phyloP scores from a whole-genome alignment of 2,113 vertebrate genomes.

The Stercorarius parasiticus region DNA sequence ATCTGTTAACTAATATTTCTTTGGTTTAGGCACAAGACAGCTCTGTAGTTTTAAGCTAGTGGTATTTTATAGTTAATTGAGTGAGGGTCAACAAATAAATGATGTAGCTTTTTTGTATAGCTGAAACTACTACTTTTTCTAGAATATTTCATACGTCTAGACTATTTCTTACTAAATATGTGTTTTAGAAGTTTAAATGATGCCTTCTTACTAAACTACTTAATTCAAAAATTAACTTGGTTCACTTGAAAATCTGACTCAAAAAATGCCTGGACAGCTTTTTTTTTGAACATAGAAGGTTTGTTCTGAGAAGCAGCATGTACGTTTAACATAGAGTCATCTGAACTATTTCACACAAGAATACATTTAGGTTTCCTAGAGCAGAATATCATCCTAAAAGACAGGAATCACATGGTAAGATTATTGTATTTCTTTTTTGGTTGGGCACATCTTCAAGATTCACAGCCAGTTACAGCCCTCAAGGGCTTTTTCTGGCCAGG shows the following conservation, averaged over 20 bases:
- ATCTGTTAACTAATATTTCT: neutral
- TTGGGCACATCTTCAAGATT: neutral
- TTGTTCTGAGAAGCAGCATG: neutral
- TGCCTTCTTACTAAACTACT: neutral
- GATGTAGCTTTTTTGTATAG: neutral
- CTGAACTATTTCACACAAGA: neutral
- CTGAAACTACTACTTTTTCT: neutral
- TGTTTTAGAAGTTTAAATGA: neutral
- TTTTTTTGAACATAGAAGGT: neutral
- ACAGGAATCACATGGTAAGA: neutral
- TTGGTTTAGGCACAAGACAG: neutral
- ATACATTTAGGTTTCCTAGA: neutral
- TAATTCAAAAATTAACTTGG: neutral
- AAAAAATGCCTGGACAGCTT: neutral
- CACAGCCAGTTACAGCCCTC: constrained; percentile 1
- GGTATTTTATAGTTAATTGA: neutral
- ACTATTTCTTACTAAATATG: neutral
- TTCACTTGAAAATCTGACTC: neutral
- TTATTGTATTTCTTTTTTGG: neutral
- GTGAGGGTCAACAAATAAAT: neutral
- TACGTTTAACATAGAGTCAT: neutral
- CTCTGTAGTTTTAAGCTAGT: neutral
- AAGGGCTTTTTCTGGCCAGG: constrained; percentile 14
- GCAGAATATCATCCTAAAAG: neutral
- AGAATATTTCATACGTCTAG: neutral